Evolutionary conservation across 2,888 invertebrate species (phyloP).

Genomic region (Cremastinae sp.): DNA sequence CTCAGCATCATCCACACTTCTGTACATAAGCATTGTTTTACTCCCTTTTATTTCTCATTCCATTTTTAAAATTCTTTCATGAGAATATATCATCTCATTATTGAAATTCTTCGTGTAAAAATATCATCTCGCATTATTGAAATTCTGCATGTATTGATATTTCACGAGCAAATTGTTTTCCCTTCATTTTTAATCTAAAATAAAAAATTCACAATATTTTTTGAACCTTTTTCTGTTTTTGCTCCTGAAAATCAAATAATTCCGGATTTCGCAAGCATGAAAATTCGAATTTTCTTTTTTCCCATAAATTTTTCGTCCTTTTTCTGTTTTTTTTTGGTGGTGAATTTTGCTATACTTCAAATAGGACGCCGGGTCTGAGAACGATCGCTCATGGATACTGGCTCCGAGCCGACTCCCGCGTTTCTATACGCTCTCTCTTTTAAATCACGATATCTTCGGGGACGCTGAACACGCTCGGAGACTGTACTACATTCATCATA

Average conservation of each 20-base stretch:
- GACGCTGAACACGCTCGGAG: conserved; percentile 60
- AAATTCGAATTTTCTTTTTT: conserved; percentile 14
- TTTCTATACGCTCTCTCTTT: conserved; percentile 54
- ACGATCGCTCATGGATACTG: conserved; percentile 52
- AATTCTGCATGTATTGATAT: no score
- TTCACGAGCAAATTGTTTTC: no score
- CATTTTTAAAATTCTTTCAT: no score
- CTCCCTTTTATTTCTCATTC: no score
- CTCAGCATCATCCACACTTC: conserved; percentile 17
- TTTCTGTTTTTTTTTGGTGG: conserved; percentile 35
- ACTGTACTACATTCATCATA: conserved; percentile 65
- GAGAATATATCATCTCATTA: no score
- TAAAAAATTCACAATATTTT: no score
- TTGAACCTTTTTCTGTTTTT: not conserved
- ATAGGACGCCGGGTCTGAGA: conserved; percentile 29
- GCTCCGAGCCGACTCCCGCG: conserved; percentile 52
- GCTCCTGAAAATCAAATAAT: conserved; percentile 11
- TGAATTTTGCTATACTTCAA: conserved; percentile 51
- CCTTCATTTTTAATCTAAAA: no score
- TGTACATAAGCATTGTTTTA: conserved; percentile 7
- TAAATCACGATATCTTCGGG: conserved; percentile 65
- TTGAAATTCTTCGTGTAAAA: no score
- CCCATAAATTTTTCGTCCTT: conserved; percentile 37
- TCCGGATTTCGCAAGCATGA: no score
- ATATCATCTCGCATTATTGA: no score